Evolutionary conservation across 2,888 invertebrate genomes (phyloP).

Genomic region (Drosophila yooni): DNA sequence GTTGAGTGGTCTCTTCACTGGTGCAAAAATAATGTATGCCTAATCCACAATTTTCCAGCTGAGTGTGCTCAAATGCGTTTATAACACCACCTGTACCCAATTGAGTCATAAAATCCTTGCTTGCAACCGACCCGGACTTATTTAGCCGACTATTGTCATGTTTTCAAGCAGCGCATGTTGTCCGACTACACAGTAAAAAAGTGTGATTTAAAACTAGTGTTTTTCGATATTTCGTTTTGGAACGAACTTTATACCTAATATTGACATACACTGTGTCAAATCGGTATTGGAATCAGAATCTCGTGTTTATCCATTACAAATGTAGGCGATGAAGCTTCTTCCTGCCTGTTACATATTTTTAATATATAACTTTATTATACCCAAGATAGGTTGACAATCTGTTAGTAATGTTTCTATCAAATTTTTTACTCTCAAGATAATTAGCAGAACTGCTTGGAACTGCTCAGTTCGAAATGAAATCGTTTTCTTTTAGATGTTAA

Average conservation of each 20-base stretch:
- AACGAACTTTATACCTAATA: not conserved
- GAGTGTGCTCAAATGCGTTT: conserved; percentile 48
- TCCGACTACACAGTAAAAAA: not conserved
- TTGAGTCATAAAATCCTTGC: conserved; percentile 61
- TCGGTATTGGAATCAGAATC: not conserved
- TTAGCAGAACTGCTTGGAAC: not conserved
- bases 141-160: conserved; percentile 31
- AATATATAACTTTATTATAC: too few relatives aligned
- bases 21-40: not conserved
- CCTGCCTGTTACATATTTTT: too few relatives aligned
- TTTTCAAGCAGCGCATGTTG: conserved; percentile 7
- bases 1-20: not conserved
- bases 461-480: not conserved
- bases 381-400: too few relatives aligned
- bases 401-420: not conserved
- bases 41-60: not conserved
- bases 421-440: not conserved
- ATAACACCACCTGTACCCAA: conserved; percentile 35
- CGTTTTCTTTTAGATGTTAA: not conserved
- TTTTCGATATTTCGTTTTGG: not conserved
- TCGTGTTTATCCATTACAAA: not conserved
- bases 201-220: not conserved
- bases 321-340: not conserved
- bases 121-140: conserved; percentile 49
- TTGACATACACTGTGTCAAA: not conserved